Conservation (phyloP, 2,797 vertebrate genomes). For the Melanogrammus aeglefinus region DNA sequence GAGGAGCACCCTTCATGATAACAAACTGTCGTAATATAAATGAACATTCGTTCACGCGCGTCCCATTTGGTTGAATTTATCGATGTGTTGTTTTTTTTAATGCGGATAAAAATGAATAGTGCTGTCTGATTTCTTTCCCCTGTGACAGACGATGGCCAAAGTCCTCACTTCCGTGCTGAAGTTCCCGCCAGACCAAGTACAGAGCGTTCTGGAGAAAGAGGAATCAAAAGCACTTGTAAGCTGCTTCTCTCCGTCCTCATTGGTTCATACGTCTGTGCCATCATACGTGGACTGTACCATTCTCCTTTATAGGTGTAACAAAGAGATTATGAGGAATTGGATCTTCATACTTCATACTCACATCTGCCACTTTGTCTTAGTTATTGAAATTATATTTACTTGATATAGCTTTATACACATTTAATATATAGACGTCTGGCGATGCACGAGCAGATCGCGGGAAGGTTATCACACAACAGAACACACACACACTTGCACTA, state of each 20-base stretch:
- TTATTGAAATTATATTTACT: not conserved
- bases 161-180: constrained; percentile 96
- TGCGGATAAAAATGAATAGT: not conserved
- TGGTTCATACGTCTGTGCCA: not conserved
- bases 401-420: not conserved
- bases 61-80: too few species aligned
- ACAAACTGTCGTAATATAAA: not conserved
- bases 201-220: constrained; percentile 95
- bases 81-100: too few species aligned
- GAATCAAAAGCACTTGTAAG: constrained; percentile 85
- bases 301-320: not conserved
- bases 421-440: too few species aligned
- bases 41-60: not conserved
- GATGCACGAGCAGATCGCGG: not conserved
- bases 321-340: not conserved
- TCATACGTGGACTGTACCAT: not conserved
- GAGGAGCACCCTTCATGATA: not conserved
- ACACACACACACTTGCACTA: not conserved
- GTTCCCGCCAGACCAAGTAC: constrained; percentile 89
- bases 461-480: not conserved
- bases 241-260: constrained; percentile 11
- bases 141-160: constrained; percentile 93
- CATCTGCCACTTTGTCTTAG: not conserved
- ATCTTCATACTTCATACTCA: not conserved
- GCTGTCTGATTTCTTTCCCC: constrained; percentile 6